Conservation (phyloP, 2,888 invertebrate species). For the Cerastoderma edule region DNA sequence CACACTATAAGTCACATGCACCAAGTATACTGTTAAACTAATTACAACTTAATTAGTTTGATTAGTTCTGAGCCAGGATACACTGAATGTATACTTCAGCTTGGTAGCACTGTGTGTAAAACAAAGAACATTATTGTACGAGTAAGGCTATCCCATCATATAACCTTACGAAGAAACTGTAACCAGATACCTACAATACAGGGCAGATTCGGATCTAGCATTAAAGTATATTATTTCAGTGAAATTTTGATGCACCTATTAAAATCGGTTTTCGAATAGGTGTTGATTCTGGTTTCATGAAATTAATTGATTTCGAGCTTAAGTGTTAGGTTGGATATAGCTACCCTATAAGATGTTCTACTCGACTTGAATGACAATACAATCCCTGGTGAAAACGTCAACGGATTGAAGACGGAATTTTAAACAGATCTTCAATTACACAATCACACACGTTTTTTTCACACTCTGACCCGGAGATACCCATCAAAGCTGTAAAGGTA, state of each 20-base stretch:
- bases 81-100: background rate
- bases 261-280: slow-evolving; percentile 6
- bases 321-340: slow-evolving; percentile 18
- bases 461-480: slow-evolving; percentile 13
- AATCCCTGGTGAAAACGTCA: slow-evolving; percentile 8
- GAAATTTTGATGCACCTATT: background rate
- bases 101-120: slow-evolving; percentile 1
- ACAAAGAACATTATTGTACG: slow-evolving; percentile 2
- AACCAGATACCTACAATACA: slow-evolving; percentile 3
- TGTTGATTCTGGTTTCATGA: slow-evolving; percentile 8
- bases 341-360: background rate
- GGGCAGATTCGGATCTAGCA: slow-evolving; percentile 9
- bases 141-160: background rate
- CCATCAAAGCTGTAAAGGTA: slow-evolving; percentile 11
- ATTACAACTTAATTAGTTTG: slow-evolving; percentile 18
- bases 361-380: no score
- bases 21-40: slow-evolving; percentile 21
- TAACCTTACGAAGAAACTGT: no score
- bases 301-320: slow-evolving; percentile 3
- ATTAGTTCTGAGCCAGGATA: slow-evolving; percentile 12
- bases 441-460: slow-evolving; percentile 9
- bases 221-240: background rate
- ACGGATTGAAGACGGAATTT: slow-evolving; percentile 4
- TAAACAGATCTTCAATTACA: slow-evolving; percentile 17
- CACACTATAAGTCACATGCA: slow-evolving; percentile 11